Evolutionary conservation across 1,140 invertebrate species (phyloP), one percentile per base, ranked within the genome.

Genomic region (Galendromus occidentalis): DNA sequence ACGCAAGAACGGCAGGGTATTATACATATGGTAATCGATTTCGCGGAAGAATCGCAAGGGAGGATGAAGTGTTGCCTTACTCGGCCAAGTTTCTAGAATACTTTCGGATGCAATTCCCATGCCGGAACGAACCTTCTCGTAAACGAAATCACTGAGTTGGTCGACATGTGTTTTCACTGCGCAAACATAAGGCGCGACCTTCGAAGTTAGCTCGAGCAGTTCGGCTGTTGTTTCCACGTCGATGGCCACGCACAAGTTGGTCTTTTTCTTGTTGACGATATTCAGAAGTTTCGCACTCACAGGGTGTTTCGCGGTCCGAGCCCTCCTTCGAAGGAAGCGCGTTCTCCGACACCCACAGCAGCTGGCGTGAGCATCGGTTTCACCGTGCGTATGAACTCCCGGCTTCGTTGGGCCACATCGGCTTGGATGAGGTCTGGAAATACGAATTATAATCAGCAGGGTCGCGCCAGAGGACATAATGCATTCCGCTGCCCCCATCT

Each of bases 101-200:
- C 33, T 4, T 39, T 39, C 33, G 33, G 28, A 47, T 47, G 4
- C 28, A 18, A 59, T n/a, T n/a, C n/a, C n/a, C n/a, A n/a, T n/a
- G n/a, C n/a, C n/a, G n/a, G n/a, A n/a, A n/a, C n/a, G n/a, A n/a
- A 59, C 51, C 51, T 59, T 17, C 2, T 14, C 78, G 0, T 77
- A 68, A 66, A 73, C 80, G 70, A 88, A 95, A 74, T 92, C 86
- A 70, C 85, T 81, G 42, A 96, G 75, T 42, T 91, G 88, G 72
- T 97, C 92, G 6, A 87, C 76, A 75, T 97, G 93, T 0, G 85
- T 89, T 79, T 98, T 97, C 0, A 96, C 77, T 39, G 90, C 74
- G 70, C 87, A 92, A 68, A 96, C 86, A 71, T 90, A 80, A 5
- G 88, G 86, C 0, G 89, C 91, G 64, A 80, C 70, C 66, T 73